These are phyloP conservation scores for Limosa lapponica DNA, from an alignment of 2,797 vertebrate genomes.

Conservation along the genomic window DNA sequence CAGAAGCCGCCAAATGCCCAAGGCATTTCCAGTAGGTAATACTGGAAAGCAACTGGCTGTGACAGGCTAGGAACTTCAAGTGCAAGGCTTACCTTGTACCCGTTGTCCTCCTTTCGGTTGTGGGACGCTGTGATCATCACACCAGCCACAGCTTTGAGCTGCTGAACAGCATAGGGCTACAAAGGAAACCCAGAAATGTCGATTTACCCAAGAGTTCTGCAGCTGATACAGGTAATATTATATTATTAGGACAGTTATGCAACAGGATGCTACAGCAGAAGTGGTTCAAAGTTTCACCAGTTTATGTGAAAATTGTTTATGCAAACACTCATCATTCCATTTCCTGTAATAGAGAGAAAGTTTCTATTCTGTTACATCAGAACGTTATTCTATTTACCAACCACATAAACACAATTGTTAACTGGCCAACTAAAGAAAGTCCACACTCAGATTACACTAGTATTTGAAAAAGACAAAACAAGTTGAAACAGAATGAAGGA, in stretches of 20 bases:
- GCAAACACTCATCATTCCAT: accelerated
- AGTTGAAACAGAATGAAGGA: not conserved
- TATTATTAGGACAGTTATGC: no score
- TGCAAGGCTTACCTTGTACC: slow-evolving; percentile 87
- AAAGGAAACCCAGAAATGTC: not conserved
- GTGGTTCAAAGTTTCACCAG: accelerated
- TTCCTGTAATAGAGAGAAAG: not conserved
- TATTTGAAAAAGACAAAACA: not conserved
- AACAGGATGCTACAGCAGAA: not conserved
- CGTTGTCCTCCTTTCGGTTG: slow-evolving; percentile 96
- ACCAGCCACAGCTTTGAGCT: slow-evolving; percentile 88
- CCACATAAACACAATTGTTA: not conserved
- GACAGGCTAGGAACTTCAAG: not conserved
- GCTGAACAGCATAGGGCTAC: slow-evolving; percentile 91
- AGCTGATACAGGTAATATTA: accelerated
- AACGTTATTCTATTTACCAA: not conserved
- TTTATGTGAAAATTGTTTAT: not conserved
- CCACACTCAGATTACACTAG: not conserved
- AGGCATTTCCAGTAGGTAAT: accelerated
- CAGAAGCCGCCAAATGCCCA: not conserved
- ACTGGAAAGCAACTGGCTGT: not conserved
- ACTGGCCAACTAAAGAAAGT: not conserved
- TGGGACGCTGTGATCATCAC: slow-evolving; percentile 98
- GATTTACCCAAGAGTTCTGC: accelerated
- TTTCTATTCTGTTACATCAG: accelerated